phyloP scores from a whole-genome alignment of 2,113 vertebrate genomes.

The Podilymbus podiceps region DNA sequence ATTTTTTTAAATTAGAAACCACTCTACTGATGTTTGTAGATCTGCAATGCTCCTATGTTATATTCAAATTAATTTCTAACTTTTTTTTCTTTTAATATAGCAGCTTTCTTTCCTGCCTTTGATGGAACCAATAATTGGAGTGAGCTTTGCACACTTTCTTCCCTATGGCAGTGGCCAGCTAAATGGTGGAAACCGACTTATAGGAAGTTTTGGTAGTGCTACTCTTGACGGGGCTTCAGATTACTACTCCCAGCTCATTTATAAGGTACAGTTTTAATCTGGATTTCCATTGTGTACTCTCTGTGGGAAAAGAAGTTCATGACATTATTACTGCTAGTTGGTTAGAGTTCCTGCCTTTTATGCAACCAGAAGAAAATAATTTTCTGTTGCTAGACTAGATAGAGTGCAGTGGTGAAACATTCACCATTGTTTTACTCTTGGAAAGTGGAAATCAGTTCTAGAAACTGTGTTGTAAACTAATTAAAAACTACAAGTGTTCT shows the following conservation, averaged over 20 bases:
- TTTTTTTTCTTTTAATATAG: constrained; percentile 67
- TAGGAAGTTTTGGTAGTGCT: constrained; percentile 91
- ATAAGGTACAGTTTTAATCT: constrained; percentile 77
- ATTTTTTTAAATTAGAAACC: not conserved
- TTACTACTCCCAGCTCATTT: constrained; percentile 95
- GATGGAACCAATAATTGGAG: constrained; percentile 92
- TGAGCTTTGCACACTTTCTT: constrained; percentile 91
- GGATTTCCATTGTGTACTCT: not conserved
- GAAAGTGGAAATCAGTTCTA: not conserved
- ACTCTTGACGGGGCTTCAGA: constrained; percentile 90
- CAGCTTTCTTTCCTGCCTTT: constrained; percentile 92
- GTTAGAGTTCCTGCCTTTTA: not conserved
- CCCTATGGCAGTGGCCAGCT: constrained; percentile 89
- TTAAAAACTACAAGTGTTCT: not conserved
- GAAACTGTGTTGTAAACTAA: not conserved
- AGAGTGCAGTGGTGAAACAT: not conserved
- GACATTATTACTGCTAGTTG: not conserved
- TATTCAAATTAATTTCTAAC: constrained; percentile 31
- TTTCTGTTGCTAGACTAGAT: not conserved
- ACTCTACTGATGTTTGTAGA: not conserved
- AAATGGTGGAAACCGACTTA: constrained; percentile 85
- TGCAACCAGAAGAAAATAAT: not conserved
- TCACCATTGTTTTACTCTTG: not conserved
- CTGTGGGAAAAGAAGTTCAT: not conserved
- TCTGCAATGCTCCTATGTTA: not conserved